A percentile compares a stretch with the other conserved stretches of the same genome.
Evolutionary conservation across 2,797 vertebrate genomes (phyloP).

Genomic region (Pterois miles): DNA sequence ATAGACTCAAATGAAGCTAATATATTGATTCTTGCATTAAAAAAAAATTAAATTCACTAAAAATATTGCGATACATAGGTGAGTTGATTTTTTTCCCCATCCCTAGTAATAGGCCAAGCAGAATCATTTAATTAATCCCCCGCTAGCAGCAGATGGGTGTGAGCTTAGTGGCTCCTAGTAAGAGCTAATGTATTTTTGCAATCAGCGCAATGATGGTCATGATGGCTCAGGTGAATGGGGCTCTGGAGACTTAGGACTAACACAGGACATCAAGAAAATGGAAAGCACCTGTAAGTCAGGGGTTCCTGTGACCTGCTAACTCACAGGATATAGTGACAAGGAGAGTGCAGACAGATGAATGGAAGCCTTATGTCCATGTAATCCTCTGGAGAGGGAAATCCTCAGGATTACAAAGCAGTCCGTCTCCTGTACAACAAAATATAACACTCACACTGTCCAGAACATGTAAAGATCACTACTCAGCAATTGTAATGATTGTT

Average conservation of each 20-base stretch:
- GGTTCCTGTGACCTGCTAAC: slow-evolving; percentile 20
- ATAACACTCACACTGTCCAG: not conserved
- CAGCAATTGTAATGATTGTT: not conserved
- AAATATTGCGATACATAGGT: too few species aligned
- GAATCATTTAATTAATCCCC: slow-evolving; percentile 74
- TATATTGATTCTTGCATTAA: too few species aligned
- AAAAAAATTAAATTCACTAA: too few species aligned
- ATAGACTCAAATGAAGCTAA: too few species aligned
- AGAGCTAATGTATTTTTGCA: slow-evolving; percentile 71
- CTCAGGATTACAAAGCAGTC: not conserved
- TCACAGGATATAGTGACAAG: slow-evolving; percentile 22
- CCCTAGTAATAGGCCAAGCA: slow-evolving; percentile 42
- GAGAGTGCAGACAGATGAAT: slow-evolving; percentile 30
- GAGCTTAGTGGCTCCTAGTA: slow-evolving; percentile 64
- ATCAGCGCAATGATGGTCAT: slow-evolving; percentile 56
- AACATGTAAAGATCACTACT: not conserved
- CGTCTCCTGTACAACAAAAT: not conserved
- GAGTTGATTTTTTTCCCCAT: too few species aligned
- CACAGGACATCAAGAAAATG: slow-evolving; percentile 37
- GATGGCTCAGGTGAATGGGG: slow-evolving; percentile 24
- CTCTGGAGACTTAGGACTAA: slow-evolving; percentile 21
- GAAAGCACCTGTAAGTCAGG: slow-evolving; percentile 46
- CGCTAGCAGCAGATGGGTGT: slow-evolving; percentile 64
- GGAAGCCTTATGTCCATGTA: slow-evolving; percentile 9
- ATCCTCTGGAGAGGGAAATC: slow-evolving; percentile 37